phyloP scores from a whole-genome alignment of 2,888 invertebrate genomes.

The Leptopterna dolabrata region DNA sequence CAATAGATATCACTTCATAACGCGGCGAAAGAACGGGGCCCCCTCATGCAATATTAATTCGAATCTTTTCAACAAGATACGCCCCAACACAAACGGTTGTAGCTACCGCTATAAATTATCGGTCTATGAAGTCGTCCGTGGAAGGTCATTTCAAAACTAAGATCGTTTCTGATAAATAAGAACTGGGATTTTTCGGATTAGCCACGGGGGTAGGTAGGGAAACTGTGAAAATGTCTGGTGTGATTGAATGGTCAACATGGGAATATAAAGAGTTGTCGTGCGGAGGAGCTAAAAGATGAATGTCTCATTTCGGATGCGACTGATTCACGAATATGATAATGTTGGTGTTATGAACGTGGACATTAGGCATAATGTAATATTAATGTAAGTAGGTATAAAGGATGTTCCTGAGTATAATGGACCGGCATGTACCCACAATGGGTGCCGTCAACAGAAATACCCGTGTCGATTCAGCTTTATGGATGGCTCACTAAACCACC shows the following conservation, averaged over 20 bases:
- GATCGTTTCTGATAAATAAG: conserved; percentile 7
- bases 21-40: background rate
- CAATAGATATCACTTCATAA: conserved; percentile 45
- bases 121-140: background rate
- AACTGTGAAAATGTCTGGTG: background rate
- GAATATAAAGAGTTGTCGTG: background rate
- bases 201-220: background rate
- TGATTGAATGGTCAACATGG: background rate
- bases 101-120: conserved; percentile 38
- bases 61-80: conserved; percentile 30
- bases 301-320: background rate
- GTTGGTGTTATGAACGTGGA: background rate
- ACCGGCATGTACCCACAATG: background rate
- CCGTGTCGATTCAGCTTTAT: no score
- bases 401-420: background rate
- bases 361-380: background rate
- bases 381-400: background rate
- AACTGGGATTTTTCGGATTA: background rate
- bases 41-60: conserved; percentile 45
- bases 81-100: conserved; percentile 24
- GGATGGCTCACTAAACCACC: no score
- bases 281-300: background rate
- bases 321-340: background rate
- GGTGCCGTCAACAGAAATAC: no score
- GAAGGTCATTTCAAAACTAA: background rate